phyloP scores from a whole-genome alignment of 2,888 invertebrate species.

The Megastigmus dorsalis region DNA sequence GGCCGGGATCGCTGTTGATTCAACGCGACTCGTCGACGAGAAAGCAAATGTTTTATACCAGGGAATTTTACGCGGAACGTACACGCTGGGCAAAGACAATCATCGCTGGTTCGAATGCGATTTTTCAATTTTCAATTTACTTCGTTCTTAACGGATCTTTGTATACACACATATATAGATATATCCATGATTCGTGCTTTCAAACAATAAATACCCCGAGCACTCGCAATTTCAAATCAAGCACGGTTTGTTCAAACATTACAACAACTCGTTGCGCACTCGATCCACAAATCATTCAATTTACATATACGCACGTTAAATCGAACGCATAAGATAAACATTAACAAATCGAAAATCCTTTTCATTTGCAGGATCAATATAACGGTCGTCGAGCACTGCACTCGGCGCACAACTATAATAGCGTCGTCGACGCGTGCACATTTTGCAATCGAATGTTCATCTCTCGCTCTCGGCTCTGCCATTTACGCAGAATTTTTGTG shows the following conservation, averaged over 20 bases:
- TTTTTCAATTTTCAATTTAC: no score
- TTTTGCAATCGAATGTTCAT: neutral
- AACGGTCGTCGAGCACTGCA: neutral
- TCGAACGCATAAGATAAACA: slow-evolving; percentile 2
- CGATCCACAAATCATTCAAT: neutral
- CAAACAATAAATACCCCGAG: neutral
- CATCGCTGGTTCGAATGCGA: neutral
- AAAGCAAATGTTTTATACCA: slow-evolving; percentile 11
- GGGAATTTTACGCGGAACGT: slow-evolving; percentile 15
- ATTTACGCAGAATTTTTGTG: neutral
- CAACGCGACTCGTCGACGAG: no score
- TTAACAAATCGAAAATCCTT: slow-evolving; percentile 16
- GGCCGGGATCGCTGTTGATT: no score
- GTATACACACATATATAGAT: no score
- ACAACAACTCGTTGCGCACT: slow-evolving; percentile 4
- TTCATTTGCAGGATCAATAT: neutral
- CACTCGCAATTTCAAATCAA: neutral
- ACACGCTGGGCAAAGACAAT: neutral
- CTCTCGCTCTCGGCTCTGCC: no score
- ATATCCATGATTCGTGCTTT: neutral
- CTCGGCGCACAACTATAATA: no score
- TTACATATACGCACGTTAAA: neutral
- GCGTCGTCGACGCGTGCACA: no score
- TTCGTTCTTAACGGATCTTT: no score
- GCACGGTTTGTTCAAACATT: neutral